Base-by-base conservation (phyloP, 2,888 invertebrate species). In the Drosophila pseudotalamancana region DNA sequence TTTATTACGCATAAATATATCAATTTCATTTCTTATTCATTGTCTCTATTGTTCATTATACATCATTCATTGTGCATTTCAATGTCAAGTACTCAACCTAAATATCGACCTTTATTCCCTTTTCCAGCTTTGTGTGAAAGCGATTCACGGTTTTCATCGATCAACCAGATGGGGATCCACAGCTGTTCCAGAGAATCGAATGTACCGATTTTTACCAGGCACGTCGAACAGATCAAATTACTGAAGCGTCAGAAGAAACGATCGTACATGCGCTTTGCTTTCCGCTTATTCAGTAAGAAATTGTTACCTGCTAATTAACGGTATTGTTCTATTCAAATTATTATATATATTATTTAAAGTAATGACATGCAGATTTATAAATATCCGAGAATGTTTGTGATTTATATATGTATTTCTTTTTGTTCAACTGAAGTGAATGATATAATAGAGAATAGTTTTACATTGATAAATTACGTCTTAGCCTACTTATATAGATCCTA, bases 221-320 rank as follows among this genome's bases (percentile, higher is more conserved):
- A 73, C 11, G 43, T 60, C 19, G 84, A 83, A 23, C 54, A 66
- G 19, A 51, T 87, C 3, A 60, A 64, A 12, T 62, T 78, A 16
- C 56, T 84, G n/a, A 46, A 66, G 42, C 48, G 48, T 11, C 66
- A 65, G 42, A 75, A 70, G 46, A 84, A 78, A 34, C 61, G 55
- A 18, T 81, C 84, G 43, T 73, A 76, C 61, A 46, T 84, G 57
- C 56, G 59, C 8, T 53, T 76, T 21, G 73, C 82, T 6, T 19
- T 77, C 9, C 49, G 50, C 6, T 71, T 63, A 48, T 73, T 80
- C n/a, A 42, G 62, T 49, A 76, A 59, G 16, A 70, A 18, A 35
- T 35, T 74, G 27, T 16, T 61, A 25, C 29, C 45, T 16, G 46
- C 25, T 29, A 40, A 69, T 48, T 71, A 65, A 31, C 42, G 12